These are phyloP conservation scores for Venusia cambrica DNA, from an alignment of 2,888 invertebrate genomes.

Conservation along the genomic window DNA sequence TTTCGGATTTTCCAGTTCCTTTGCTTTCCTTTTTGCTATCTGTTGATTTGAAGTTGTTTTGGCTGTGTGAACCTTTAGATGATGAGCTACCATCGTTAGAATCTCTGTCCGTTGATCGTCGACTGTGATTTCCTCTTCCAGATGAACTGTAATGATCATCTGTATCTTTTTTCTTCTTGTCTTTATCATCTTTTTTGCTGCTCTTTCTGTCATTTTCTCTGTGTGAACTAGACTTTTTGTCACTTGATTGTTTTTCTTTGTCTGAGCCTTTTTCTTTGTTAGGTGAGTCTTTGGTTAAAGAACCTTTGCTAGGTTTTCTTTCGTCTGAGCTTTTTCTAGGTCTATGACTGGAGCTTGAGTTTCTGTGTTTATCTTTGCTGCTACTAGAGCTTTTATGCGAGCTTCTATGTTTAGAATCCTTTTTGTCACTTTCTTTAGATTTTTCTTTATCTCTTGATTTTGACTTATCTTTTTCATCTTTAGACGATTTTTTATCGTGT, in stretches of 20 bases:
- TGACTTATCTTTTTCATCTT: conserved; percentile 60
- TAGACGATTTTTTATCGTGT: conserved; percentile 60
- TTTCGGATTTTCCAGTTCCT: conserved; percentile 62
- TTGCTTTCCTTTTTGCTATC: conserved; percentile 65
- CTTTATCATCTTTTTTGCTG: conserved; percentile 65
- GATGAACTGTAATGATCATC: conserved; percentile 88
- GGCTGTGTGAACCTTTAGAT: conserved; percentile 67
- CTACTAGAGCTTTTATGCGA: conserved; percentile 61
- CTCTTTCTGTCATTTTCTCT: conserved; percentile 68
- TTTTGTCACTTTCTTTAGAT: conserved; percentile 59
- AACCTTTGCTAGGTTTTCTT: conserved; percentile 46
- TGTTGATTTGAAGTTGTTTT: conserved; percentile 53
- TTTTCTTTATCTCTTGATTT: conserved; percentile 60
- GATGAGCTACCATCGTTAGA: conserved; percentile 87
- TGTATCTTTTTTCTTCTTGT: conserved; percentile 75
- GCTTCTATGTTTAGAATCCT: conserved; percentile 65
- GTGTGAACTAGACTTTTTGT: conserved; percentile 59
- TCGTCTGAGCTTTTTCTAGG: conserved; percentile 63
- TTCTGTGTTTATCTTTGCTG: conserved; percentile 51
- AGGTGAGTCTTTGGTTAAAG: conserved; percentile 49
- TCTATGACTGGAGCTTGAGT: conserved; percentile 55
- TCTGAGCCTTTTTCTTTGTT: conserved; percentile 56
- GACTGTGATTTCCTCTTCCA: conserved; percentile 82
- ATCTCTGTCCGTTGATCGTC: conserved; percentile 89
- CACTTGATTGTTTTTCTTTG: conserved; percentile 57